Evolutionary conservation across 2,888 invertebrate species (phyloP).

Genomic region (Drosophila siamana): DNA sequence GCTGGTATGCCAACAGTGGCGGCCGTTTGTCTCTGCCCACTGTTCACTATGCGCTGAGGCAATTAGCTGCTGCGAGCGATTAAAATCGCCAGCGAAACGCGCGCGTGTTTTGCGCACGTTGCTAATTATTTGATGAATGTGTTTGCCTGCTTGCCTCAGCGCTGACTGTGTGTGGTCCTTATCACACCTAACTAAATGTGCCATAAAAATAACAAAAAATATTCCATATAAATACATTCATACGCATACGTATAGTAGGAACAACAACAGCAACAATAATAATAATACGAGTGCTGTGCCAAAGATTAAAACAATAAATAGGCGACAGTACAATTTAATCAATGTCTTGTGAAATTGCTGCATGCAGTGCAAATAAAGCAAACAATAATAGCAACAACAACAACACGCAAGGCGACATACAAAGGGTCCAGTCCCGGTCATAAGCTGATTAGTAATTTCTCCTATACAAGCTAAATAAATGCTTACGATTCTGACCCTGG

Average conservation of each 20-base stretch:
- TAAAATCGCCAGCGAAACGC: constrained; percentile 32
- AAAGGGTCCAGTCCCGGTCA: constrained; percentile 31
- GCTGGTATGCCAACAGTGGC: constrained; percentile 32
- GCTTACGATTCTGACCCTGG: constrained; percentile 30
- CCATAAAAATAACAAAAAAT: constrained; percentile 26
- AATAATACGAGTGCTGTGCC: constrained; percentile 14
- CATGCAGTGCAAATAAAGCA: constrained; percentile 13
- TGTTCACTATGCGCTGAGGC: background rate
- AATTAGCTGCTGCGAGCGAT: background rate
- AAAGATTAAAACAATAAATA: constrained; percentile 41
- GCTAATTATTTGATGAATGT: constrained; percentile 21
- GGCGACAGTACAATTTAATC: constrained; percentile 27
- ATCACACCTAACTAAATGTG: constrained; percentile 52
- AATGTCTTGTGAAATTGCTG: constrained; percentile 41
- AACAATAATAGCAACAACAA: background rate
- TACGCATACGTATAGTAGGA: constrained; percentile 7
- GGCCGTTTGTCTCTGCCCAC: constrained; percentile 38
- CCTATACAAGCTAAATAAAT: background rate
- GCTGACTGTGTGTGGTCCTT: constrained; percentile 59
- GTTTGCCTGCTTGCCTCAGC: background rate
- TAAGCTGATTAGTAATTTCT: constrained; percentile 38
- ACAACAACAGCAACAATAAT: constrained; percentile 12
- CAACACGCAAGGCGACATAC: background rate
- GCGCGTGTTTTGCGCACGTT: constrained; percentile 59
- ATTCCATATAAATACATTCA: constrained; percentile 16